Conservation (phyloP, 2,888 invertebrate species). For the Ariolimax columbianus region DNA sequence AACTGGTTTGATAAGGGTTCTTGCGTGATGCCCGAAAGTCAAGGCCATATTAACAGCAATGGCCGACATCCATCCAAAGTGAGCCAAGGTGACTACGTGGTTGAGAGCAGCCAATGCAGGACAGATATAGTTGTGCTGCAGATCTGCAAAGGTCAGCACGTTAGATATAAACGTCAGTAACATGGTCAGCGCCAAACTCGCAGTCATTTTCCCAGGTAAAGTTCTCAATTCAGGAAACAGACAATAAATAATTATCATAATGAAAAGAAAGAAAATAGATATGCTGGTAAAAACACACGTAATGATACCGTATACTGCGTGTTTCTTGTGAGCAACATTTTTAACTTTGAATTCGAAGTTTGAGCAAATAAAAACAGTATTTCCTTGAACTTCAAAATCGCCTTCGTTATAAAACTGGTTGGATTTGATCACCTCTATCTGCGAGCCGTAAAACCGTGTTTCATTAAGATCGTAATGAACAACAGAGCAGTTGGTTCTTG, state of each 20-base stretch:
- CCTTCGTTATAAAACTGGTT: background rate
- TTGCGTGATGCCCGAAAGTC: too few relatives aligned
- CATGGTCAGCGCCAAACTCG: slow-evolving; percentile 27
- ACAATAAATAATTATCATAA: slow-evolving; percentile 19
- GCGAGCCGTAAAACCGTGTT: background rate
- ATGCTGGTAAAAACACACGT: background rate
- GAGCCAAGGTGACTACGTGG: slow-evolving; percentile 50
- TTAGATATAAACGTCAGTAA: slow-evolving; percentile 6
- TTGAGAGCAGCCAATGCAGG: slow-evolving; percentile 35
- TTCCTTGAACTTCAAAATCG: background rate
- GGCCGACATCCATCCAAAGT: slow-evolving; percentile 55
- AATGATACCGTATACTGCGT: background rate
- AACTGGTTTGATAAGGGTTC: too few relatives aligned
- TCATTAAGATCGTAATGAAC: slow-evolving; percentile 17
- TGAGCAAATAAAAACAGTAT: slow-evolving; percentile 23
- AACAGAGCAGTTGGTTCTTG: slow-evolving; percentile 19
- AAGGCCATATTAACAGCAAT: slow-evolving; percentile 54
- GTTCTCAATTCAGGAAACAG: slow-evolving; percentile 15
- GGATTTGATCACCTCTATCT: background rate
- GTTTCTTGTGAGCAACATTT: background rate
- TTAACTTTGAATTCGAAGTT: background rate
- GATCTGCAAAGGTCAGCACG: background rate
- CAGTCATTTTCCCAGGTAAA: slow-evolving; percentile 34
- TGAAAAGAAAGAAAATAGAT: background rate
- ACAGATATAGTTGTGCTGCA: slow-evolving; percentile 37